Evolutionary conservation across 2,113 vertebrate species (phyloP), one percentile per base, ranked within the genome.

Genomic region (Sminthopsis crassicaudata): DNA sequence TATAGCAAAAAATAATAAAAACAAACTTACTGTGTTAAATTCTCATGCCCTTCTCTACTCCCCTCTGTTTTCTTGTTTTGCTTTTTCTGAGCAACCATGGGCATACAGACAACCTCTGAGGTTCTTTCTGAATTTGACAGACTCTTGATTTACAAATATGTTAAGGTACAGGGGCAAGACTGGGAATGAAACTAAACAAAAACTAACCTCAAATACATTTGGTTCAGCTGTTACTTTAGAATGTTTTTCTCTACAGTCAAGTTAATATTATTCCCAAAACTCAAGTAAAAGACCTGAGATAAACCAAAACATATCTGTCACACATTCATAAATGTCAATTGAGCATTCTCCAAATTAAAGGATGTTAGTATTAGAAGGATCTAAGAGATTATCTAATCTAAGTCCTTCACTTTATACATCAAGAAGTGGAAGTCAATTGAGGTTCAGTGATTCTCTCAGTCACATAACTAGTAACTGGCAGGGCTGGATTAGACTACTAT

Each of bases 21-120:
- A n/a, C n/a, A 94, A 95, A 95, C 53, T 90, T 57, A 91, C 91
- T 94, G 91, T 46, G 36, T 89, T 94, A 91, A 92, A 89, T 8
- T 91, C 88, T 92, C 67, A 91, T 26, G 19, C 93, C 30, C 42
- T 48, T 48, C 53, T 92, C 46, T 94, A 42, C 0, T 53, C 24
- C 90, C 10, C 14, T 30, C 25, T 50, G 89, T 95, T 90, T 90
- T 10, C 30, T 27, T 30, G 30, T n/a, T 57, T 57, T 57, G 55
- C 36, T 76, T 76, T 76, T 16, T 76, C n/a, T 22, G 5, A 76
- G 67, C 8, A n/a, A 19, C 16, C 36, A n/a, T n/a, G 14, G 60
- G 30, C 30, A 67, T 36, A 48, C 8, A 48, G 67, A 36, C 14
- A n/a, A 76, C 67, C 60, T 76, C 26, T 42, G 16, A 42, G 36